Base-by-base conservation (phyloP, 2,113 vertebrate genomes). In the Microtus pennsylvanicus region DNA sequence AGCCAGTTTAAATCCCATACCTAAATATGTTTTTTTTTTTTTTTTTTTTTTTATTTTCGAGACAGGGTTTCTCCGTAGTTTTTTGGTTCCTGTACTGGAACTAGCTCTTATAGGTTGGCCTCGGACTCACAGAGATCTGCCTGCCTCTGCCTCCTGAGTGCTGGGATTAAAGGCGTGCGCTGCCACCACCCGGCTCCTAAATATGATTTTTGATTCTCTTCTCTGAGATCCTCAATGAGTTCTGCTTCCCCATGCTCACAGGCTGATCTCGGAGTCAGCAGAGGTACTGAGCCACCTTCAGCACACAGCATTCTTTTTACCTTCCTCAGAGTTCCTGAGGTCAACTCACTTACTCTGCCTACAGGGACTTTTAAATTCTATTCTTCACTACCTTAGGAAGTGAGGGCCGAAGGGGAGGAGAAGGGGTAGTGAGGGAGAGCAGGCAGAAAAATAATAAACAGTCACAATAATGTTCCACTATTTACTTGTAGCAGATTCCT, bases 401-500 rank as follows among this genome's bases (percentile, higher is more conserved):
- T 2, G 16, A 30, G 0, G 28, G 77, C 76, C 14, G 75, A 87
- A n/a, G 12, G 26, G 90, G 30, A 8, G 38, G 9, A 0, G 1
- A 12, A 0, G 7, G 3, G 1, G 30, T 45, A 33, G 38, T 33
- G 7, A n/a, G 11, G 33, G 9, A 33, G 26, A 19, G 4, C 11
- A 9, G 26, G 14, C 1, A 65, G 76, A 5, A 45, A 4, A 93
- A 74, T 52, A 52, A 30, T 94, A 92, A 61, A 78, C 82, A 83
- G 89, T 26, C 9, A 83, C 19, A 33, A 96, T 82, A 21, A 81
- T 67, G 45, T 69, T 63, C 4, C 21, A 90, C 6, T 77, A 74
- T 63, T 82, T 75, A 93, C 10, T 74, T 74, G 52, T 45, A 35
- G 65, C 6, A 93, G 21, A 90, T 38, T 95, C 28, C 38, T 75